Conservation (phyloP, 2,888 invertebrate species). For the Drosophila testacea region DNA sequence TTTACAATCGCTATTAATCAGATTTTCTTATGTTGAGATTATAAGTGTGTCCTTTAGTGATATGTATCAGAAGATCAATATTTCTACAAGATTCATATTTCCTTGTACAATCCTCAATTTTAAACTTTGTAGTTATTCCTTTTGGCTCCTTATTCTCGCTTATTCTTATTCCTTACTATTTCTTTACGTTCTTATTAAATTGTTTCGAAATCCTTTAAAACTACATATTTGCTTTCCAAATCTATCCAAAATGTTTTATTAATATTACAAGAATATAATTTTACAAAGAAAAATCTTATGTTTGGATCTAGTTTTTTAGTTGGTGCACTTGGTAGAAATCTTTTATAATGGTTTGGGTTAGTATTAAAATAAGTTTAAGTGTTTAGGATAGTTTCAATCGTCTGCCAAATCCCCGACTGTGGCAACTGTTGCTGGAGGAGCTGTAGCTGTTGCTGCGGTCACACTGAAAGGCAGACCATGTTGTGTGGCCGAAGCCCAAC, state of each 20-base stretch:
- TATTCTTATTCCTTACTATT: too few relatives aligned
- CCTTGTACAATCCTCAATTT: too few relatives aligned
- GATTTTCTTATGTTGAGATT: too few relatives aligned
- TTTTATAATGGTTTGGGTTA: neutral
- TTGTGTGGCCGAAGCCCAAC: constrained; percentile 84
- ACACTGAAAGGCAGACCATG: constrained; percentile 76
- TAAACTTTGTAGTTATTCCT: too few relatives aligned
- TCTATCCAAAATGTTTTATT: constrained; percentile 17
- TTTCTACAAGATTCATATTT: too few relatives aligned
- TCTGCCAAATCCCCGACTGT: constrained; percentile 76
- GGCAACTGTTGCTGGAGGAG: constrained; percentile 42
- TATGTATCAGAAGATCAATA: too few relatives aligned
- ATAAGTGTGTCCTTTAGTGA: too few relatives aligned
- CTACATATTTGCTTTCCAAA: constrained; percentile 2
- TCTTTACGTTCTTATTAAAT: too few relatives aligned
- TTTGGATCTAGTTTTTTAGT: neutral
- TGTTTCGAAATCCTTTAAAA: too few relatives aligned
- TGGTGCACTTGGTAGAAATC: constrained; percentile 33
- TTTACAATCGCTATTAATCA: too few relatives aligned
- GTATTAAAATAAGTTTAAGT: constrained; percentile 1
- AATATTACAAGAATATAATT: constrained; percentile 14
- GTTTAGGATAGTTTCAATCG: constrained; percentile 44
- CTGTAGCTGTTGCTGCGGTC: constrained; percentile 55
- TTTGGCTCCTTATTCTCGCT: too few relatives aligned
- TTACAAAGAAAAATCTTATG: constrained; percentile 8